A percentile compares a stretch with the other conserved stretches of the same genome.
These are phyloP conservation scores for Triops cancriformis DNA, from an alignment of 1,140 invertebrate genomes.

Conservation along the genomic window DNA sequence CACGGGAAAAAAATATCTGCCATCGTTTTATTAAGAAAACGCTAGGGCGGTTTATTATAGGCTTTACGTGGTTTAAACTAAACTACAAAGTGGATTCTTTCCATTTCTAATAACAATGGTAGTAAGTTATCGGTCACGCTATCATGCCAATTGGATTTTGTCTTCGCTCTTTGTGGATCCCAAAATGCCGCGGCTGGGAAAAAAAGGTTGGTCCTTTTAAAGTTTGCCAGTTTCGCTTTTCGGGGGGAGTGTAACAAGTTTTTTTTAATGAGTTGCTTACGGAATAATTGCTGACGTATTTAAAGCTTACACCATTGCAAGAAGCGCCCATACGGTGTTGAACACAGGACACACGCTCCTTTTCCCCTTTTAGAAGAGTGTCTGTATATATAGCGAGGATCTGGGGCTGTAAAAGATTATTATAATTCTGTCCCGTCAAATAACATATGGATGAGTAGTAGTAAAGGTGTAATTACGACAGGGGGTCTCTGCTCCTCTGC, in stretches of 20 bases:
- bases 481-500: neutral
- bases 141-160: neutral
- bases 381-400: neutral
- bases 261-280: too few species aligned
- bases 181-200: too few species aligned
- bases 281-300: too few species aligned
- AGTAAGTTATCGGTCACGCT: constrained; percentile 10
- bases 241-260: too few species aligned
- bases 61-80: neutral
- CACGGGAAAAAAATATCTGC: neutral
- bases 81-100: neutral
- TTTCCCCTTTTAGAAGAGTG: neutral
- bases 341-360: neutral
- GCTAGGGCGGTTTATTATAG: constrained; percentile 2
- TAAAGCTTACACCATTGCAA: too few species aligned
- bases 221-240: too few species aligned
- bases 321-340: too few species aligned
- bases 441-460: constrained; percentile 11
- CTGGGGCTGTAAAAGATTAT: constrained; percentile 3
- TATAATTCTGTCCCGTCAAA: neutral
- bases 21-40: constrained; percentile 7
- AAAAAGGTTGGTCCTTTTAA: too few species aligned
- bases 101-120: constrained; percentile 14
- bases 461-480: constrained; percentile 4
- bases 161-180: neutral